Evolutionary conservation across 2,888 invertebrate genomes (phyloP).

Genomic region (Thysanoteuthis rhombus): DNA sequence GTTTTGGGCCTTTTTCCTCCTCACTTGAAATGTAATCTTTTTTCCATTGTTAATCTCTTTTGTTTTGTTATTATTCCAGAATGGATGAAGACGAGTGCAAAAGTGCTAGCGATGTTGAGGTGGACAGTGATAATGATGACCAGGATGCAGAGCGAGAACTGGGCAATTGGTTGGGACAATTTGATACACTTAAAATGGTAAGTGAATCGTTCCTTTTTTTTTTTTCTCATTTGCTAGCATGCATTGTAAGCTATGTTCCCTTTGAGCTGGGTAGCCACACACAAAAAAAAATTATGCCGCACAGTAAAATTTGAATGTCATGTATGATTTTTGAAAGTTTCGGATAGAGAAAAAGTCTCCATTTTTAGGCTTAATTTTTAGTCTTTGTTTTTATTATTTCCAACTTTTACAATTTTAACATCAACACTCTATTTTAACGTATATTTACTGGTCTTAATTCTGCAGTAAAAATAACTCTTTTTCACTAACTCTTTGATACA

Average conservation of each 20-base stretch:
- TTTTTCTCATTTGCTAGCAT: neutral
- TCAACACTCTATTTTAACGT: too few species aligned
- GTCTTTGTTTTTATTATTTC: too few species aligned
- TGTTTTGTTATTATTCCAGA: conserved; percentile 41
- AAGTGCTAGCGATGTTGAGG: conserved; percentile 62
- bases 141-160: conserved; percentile 63
- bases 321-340: too few species aligned
- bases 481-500: too few species aligned
- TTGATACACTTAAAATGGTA: conserved; percentile 50
- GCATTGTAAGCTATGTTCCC: neutral
- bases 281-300: too few species aligned
- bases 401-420: too few species aligned
- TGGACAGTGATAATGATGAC: conserved; percentile 65
- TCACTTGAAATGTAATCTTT: neutral
- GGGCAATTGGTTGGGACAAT: conserved; percentile 50
- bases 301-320: too few species aligned
- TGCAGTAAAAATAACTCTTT: too few species aligned
- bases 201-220: neutral
- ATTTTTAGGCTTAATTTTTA: too few species aligned
- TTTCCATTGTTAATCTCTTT: neutral
- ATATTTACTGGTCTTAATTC: too few species aligned
- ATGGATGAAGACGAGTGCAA: conserved; percentile 53
- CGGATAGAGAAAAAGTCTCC: too few species aligned
- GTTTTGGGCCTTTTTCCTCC: neutral
- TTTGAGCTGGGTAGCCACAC: too few species aligned